Evolutionary conservation across 2,888 invertebrate genomes (phyloP), one percentile per base, ranked within the genome.

Genomic region (Noctua pronuba): DNA sequence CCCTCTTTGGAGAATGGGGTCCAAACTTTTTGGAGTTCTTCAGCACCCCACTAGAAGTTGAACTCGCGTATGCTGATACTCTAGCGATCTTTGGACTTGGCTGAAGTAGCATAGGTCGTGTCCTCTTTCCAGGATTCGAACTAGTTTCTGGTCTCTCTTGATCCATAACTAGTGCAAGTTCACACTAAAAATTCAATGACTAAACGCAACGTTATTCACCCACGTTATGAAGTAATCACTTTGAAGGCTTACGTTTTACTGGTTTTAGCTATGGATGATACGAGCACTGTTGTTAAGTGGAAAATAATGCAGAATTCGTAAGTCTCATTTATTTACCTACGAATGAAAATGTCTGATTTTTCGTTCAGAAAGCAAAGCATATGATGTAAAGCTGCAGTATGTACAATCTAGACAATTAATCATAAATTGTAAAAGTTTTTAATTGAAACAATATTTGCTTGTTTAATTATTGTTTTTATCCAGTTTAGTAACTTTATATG

Each of bases 71-170:
- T n/a, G 93, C 92, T 76, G 95, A 92, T 75, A 94, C 79, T 88
- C 94, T 93, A 52, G 95, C 92, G 73, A 96, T 93, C 92, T 96
- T 96, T 74, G 95, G 92, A 91, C 93, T 95, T 18, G 95, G 94
- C 89, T 95, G 95, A 68, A 95, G 87, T 87, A 96, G 92, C 92
- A 95, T 94, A 93, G 96, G 96, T 93, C 95, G 94, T 90, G 95
- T 94, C 92, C 96, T 94, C 92, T 96, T 96, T 91, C 96, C 96
- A 86, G 93, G 94, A 88, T 93, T 95, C 77, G 94, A 89, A 91
- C 93, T 95, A 88, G 92, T 93, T 89, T 95, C 95, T 88, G 95
- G 92, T 88, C 90, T 94, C 74, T 95, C 95, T 92, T 94, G 95
- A 92, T 96, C 96, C 96, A 96, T 96, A 90, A 88, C 92, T 90